Conservation (phyloP, 2,113 vertebrate species). For the Micronycteris hirsuta region DNA sequence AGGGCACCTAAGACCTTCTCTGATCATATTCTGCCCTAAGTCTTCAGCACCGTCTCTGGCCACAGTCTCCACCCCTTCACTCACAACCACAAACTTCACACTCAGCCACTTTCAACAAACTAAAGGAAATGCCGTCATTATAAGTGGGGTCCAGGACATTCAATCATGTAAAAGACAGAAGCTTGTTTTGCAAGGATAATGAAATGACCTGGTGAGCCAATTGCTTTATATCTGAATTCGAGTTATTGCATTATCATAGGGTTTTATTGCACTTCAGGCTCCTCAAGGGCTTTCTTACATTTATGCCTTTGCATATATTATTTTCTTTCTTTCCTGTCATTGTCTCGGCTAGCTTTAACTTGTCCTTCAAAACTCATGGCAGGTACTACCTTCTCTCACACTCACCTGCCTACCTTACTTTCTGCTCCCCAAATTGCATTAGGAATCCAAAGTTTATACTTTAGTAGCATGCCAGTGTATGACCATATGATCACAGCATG, state of each 20-base stretch:
- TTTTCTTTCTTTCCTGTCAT: not conserved
- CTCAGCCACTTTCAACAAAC: not conserved
- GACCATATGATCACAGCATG: not conserved
- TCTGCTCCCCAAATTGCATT: not conserved
- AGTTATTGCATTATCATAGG: conserved; percentile 28
- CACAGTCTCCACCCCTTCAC: not conserved
- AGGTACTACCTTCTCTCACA: not conserved
- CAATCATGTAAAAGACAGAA: conserved; percentile 6
- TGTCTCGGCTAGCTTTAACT: not conserved
- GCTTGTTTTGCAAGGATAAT: conserved; percentile 50
- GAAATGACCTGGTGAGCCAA: conserved; percentile 41
- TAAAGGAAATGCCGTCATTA: not conserved
- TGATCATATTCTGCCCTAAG: not conserved
- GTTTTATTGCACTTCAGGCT: conserved; percentile 34
- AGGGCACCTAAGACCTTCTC: not conserved
- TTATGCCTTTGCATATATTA: conserved; percentile 45
- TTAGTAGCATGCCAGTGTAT: not conserved
- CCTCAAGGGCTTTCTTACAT: conserved; percentile 28
- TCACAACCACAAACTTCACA: not conserved
- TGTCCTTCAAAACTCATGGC: conserved; percentile 39
- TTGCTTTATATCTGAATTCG: conserved; percentile 44
- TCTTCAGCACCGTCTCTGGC: not conserved
- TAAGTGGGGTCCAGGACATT: conserved; percentile 12
- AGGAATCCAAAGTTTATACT: not conserved
- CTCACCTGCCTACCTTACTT: not conserved